Base-by-base conservation (phyloP, 2,113 vertebrate species). In the Capreolus pygargus region DNA sequence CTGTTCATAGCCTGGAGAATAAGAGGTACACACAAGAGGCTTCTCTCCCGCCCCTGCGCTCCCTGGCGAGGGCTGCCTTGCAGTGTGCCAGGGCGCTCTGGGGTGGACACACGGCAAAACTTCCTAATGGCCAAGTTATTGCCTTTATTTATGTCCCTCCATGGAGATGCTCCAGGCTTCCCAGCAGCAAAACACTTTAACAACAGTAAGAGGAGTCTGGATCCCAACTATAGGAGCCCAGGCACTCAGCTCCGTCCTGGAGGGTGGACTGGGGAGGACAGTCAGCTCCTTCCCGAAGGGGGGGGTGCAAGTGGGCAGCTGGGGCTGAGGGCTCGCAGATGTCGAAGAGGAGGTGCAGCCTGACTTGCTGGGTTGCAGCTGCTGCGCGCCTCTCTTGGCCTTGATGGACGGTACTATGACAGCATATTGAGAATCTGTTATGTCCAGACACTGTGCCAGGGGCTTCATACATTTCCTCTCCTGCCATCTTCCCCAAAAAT, bases 171-270 rank as follows among this genome's bases (percentile, higher is more conserved):
- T 39, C 5, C 47, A 82, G 94, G 95, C 89, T 94, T 92, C 78
- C 67, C 82, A 74, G 89, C 19, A 95, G 89, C 89, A 85, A 95
- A 84, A 95, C 81, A 87, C 58, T 94, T 90, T 21, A 50, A 83
- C 91, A 86, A 82, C 93, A 54, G 86, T 86, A 54, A 81, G 67
- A 93, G 54, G 52, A 55, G 30, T n/a, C 3, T 1, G 89, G 61
- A 94, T 85, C 82, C 76, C 6, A 27, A 79, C 36, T 47, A 15
- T 33, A 78, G 76, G 74, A 55, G 6, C 36, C 57, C 88, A 19
- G 39, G 54, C 7, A 3, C 89, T 45, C 61, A 52, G 82, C 64
- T 30, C 57, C 33, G 0, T 67, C 82, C 4, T 1, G 12, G 58
- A 3, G 21, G 28, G 67, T 12, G 57, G 25, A 19, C 52, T 6